Base-by-base conservation (phyloP, 2,113 vertebrate species). In the Xerus inauris region DNA sequence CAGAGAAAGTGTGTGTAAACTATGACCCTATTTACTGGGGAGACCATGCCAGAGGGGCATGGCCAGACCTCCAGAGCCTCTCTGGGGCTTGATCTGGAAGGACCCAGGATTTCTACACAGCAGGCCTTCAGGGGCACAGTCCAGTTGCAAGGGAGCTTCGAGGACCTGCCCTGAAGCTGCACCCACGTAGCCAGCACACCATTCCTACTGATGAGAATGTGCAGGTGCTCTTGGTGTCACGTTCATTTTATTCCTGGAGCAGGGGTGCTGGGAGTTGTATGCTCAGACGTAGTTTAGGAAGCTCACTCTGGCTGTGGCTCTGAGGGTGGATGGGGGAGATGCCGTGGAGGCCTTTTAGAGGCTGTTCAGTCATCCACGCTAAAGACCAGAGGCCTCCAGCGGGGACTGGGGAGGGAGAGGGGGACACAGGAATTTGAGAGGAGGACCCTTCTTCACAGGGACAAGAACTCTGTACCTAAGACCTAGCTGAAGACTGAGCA, bases 1-100 rank as follows among this genome's bases (percentile, higher is more conserved):
- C 13, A 22, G 19, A 13, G 20, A 19, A 8, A 57, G 20, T 22
- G 51, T 1, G 1, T 12, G 4, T 13, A 17, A 11, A 67, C 19
- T 1, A 35, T 0, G 3, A 9, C 17, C 35, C 6, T 51, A 35
- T 3, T 8, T 45, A 67, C 16, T 38, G 24, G 22, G 86, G 11
- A 3, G 57, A 22, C 64, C 6, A 0, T 4, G 17, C 28, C 30
- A 13, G 49, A 14, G 13, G 49, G 49, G 49, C 13, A 11, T 13
- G 12, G 12, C 49, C 49, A 5, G n/a, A 51, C 42, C 54, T 12
- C 14, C 9, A 6, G 45, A 40, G 64, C 14, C 26, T 20, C 38
- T 14, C 3, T n/a, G 12, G 3, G 35, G 5, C 13, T 65, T 22
- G 30, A 35, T 4, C 28, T 13, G 0, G 47, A 38, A 24, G 11